Conservation (phyloP, 2,797 vertebrate genomes). For the Pipistrellus pygmaeus region DNA sequence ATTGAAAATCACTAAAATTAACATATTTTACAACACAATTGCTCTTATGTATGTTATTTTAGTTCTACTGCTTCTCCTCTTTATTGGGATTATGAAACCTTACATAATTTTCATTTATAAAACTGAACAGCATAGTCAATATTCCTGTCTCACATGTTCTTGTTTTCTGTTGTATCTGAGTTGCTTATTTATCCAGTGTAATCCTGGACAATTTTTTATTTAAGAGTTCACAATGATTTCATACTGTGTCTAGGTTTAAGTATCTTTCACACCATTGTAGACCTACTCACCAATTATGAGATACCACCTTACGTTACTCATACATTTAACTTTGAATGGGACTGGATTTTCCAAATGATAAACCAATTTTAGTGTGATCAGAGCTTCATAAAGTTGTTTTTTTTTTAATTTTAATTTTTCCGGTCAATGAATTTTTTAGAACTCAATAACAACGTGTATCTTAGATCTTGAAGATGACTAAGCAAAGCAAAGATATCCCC, state of each 20-base stretch:
- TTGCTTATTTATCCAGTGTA: background rate
- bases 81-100: background rate
- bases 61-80: background rate
- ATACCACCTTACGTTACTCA: background rate
- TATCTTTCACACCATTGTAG: background rate
- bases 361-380: background rate
- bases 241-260: background rate
- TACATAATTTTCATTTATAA: background rate
- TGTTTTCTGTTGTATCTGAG: background rate
- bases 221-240: background rate
- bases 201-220: background rate
- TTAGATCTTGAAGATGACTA: background rate
- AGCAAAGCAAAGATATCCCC: background rate
- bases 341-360: background rate
- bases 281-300: background rate
- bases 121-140: background rate
- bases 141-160: background rate
- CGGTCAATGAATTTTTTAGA: background rate
- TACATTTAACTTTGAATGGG: background rate
- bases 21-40: background rate
- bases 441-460: background rate
- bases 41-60: background rate
- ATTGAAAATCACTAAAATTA: background rate
- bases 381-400: background rate
- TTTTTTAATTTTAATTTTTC: conserved; percentile 3